Evolutionary conservation across 2,797 vertebrate species (phyloP), one percentile per base, ranked within the genome.

Genomic region (Streptopelia turtur): DNA sequence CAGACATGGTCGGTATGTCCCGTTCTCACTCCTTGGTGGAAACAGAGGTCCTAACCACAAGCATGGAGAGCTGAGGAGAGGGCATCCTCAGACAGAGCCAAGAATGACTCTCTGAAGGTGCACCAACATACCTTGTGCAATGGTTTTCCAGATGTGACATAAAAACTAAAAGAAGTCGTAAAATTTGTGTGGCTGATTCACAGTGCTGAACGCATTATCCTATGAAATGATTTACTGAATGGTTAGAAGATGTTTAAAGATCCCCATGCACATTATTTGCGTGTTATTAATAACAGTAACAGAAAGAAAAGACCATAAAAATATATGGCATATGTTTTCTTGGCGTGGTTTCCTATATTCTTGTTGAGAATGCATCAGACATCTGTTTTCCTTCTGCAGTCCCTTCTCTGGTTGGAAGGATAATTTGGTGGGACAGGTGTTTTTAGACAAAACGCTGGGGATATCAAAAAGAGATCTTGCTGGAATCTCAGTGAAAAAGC

Each of bases 171-270:
- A 86, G 33, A 55, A 74, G 43, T 69, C 1, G 1, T 92, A 80
- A 90, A 88, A 77, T 63, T n/a, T 87, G 35, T 43, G 17, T 45
- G 56, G 23, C 53, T 87, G 83, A 60, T 85, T 89, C 65, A 31
- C 57, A 91, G 83, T 25, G 55, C 57, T 80, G 64, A 78, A 84
- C 74, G 85, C 4, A 35, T 92, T 93, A 59, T 75, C 87, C 64
- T 87, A 12, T 37, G 18, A 83, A 63, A 89, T 47, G 0, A 50
- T 80, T 84, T 90, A 35, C 56, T 77, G 81, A 89, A 89, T 68
- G 78, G 52, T 82, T 92, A 93, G 83, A 94, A 80, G 81, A 80
- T 80, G 82, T 83, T 94, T 87, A 50, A 83, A 83, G 35, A 77
- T 89, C 59, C 20, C 53, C 0, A 0, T 85, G 75, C 84, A 82